Percentiles rank a stretch among this genome's conserved stretches.
These are phyloP conservation scores for Drosophila rhopaloa DNA, from an alignment of 1,140 invertebrate species.

Conservation along the genomic window DNA sequence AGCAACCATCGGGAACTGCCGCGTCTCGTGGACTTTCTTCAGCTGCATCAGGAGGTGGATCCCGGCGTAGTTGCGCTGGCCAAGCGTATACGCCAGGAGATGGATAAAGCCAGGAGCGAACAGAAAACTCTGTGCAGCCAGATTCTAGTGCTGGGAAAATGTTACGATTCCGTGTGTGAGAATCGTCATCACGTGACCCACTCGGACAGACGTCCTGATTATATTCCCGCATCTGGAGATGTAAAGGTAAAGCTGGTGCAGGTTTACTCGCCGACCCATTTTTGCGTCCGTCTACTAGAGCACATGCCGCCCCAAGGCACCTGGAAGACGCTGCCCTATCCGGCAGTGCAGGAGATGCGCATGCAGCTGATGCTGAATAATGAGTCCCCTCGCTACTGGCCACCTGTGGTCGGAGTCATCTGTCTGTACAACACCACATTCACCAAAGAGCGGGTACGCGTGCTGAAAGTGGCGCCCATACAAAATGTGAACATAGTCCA, in stretches of 20 bases:
- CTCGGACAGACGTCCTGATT: conserved; percentile 2
- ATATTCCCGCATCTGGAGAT: conserved; percentile 28
- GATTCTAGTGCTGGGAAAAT: conserved; percentile 37
- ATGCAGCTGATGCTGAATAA: conserved; percentile 15
- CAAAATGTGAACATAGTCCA: conserved; percentile 19
- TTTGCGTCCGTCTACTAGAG: conserved; percentile 52
- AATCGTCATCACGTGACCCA: conserved; percentile 25
- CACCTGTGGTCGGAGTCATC: conserved; percentile 32
- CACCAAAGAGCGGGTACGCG: conserved; percentile 45
- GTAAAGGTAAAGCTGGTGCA: conserved; percentile 37
- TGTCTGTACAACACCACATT: conserved; percentile 20
- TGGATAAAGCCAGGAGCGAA: neutral
- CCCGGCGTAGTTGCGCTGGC: conserved; percentile 15
- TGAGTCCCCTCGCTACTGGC: conserved; percentile 39
- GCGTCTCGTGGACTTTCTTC: conserved; percentile 56
- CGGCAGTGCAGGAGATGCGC: conserved; percentile 9
- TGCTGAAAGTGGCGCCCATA: conserved; percentile 47
- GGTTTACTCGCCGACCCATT: conserved; percentile 52
- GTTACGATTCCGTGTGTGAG: conserved; percentile 22
- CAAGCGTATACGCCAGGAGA: conserved; percentile 21
- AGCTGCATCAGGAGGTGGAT: conserved; percentile 43
- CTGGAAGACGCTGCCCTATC: conserved; percentile 3
- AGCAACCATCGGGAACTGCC: conserved; percentile 48
- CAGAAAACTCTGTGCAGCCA: conserved; percentile 24
- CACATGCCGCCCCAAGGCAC: conserved; percentile 14